Evolutionary conservation across 1,140 invertebrate genomes (phyloP).

Genomic region (Drosophila guanche): DNA sequence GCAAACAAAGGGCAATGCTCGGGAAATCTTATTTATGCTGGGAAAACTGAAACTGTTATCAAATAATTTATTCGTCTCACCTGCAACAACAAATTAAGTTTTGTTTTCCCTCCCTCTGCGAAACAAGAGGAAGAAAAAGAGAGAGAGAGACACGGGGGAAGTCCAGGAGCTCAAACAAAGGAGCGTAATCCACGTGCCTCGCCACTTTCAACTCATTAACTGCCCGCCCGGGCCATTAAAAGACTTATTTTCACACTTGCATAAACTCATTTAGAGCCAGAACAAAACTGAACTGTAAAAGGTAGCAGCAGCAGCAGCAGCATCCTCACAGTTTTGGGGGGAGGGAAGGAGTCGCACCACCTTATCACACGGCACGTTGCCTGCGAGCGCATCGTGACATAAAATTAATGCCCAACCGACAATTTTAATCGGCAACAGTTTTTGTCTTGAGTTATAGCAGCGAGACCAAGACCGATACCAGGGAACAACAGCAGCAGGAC

Average conservation of each 20-base stretch:
- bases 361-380: conserved; percentile 79
- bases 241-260: conserved; percentile 82
- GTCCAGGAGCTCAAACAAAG: conserved; percentile 39
- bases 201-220: conserved; percentile 81
- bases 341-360: conserved; percentile 45
- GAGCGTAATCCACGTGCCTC: conserved; percentile 71
- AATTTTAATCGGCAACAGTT: conserved; percentile 83
- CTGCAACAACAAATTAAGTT: conserved; percentile 81
- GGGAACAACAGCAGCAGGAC: not conserved
- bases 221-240: conserved; percentile 70
- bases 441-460: conserved; percentile 78
- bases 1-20: conserved; percentile 59
- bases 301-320: conserved; percentile 15
- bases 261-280: conserved; percentile 78
- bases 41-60: conserved; percentile 70
- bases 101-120: conserved; percentile 41
- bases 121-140: conserved; percentile 15
- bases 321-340: conserved; percentile 8
- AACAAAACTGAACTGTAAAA: conserved; percentile 58
- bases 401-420: conserved; percentile 83
- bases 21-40: conserved; percentile 76
- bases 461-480: conserved; percentile 21
- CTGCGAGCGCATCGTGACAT: conserved; percentile 77
- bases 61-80: conserved; percentile 81
- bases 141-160: conserved; percentile 7